Percentiles rank a stretch among this genome's conserved stretches.
Evolutionary conservation across 2,888 invertebrate species (phyloP).

Genomic region (Acronicta leporina): DNA sequence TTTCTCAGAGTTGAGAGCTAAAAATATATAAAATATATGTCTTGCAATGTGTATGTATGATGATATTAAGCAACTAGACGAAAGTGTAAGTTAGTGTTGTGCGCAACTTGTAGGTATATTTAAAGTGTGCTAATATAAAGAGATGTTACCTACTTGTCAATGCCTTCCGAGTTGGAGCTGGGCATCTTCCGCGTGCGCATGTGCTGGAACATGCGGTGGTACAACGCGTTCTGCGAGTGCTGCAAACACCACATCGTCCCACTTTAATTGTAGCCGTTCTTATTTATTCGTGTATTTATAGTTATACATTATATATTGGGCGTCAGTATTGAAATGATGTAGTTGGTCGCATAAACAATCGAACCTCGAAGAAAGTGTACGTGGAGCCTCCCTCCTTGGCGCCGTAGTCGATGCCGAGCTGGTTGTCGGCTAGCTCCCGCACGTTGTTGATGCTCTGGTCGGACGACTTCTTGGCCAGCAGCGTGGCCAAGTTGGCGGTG

Average conservation of each 20-base stretch:
- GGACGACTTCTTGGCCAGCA: slow-evolving; percentile 93
- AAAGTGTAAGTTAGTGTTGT: too few relatives aligned
- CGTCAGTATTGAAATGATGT: too few relatives aligned
- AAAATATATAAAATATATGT: too few relatives aligned
- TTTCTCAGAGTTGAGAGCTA: too few relatives aligned
- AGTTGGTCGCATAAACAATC: not conserved
- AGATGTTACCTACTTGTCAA: slow-evolving; percentile 76
- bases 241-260: slow-evolving; percentile 66
- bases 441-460: slow-evolving; percentile 92
- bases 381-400: slow-evolving; percentile 96
- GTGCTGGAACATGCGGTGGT: slow-evolving; percentile 93
- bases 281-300: too few relatives aligned
- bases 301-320: too few relatives aligned
- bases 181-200: slow-evolving; percentile 91
- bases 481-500: slow-evolving; percentile 97
- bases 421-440: slow-evolving; percentile 94
- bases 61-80: too few relatives aligned
- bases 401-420: slow-evolving; percentile 95
- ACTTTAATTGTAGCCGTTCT: too few relatives aligned
- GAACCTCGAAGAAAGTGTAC: slow-evolving; percentile 95
- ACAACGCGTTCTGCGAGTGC: slow-evolving; percentile 92
- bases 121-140: not conserved
- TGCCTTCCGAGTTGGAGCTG: slow-evolving; percentile 90
- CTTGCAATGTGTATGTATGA: too few relatives aligned
- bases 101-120: too few relatives aligned